Base-by-base conservation (phyloP, 2,888 invertebrate genomes). In the Eremobia ochroleuca region DNA sequence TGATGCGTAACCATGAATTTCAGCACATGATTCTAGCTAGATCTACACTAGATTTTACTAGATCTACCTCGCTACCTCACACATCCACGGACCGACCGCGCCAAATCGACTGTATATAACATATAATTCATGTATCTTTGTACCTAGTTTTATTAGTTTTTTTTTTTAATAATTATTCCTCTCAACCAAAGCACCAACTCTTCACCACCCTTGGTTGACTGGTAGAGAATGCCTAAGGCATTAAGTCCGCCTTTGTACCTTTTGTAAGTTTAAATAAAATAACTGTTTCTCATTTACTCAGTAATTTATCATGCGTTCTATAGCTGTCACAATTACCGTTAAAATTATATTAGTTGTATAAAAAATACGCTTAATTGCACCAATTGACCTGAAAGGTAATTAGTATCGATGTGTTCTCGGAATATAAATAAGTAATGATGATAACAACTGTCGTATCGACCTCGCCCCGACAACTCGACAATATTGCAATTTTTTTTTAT, bases 301-400 rank as follows among this genome's bases (percentile, higher is more conserved):
- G n/a, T 28, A 46, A 28, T 68, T 68, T 9, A 21, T 28, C 5
- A n/a, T n/a, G 34, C 31, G 8, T 68, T 28, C 3, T 8, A n/a
- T 34, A 18, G 15, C 28, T 68, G 28, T 34, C 25, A 52, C n/a
- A 21, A 21, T n/a, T 37, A 25, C 3, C 3, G 18, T 46, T 55
- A 58, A 64, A 46, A 62, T 8, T 5, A 65, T 46, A 34, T 40
- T 31, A n/a, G 9, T 46, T 55, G n/a, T n/a, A 5, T 8, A 37
- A 40, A 73, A 11, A 55, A 13, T 65, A 61, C 21, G 1, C 15
- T 34, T 49, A 25, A 58, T 70, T 65, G 43, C 40, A 64, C 11
- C 64, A 69, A 79, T 78, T 70, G 64, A 65, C 58, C 37, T 77
- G 25, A 49, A 79, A 37, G 49, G 40, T 78, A 65, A 78, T 78